phyloP scores from a whole-genome alignment of 2,113 vertebrate genomes.

The Apaloderma vittatum region DNA sequence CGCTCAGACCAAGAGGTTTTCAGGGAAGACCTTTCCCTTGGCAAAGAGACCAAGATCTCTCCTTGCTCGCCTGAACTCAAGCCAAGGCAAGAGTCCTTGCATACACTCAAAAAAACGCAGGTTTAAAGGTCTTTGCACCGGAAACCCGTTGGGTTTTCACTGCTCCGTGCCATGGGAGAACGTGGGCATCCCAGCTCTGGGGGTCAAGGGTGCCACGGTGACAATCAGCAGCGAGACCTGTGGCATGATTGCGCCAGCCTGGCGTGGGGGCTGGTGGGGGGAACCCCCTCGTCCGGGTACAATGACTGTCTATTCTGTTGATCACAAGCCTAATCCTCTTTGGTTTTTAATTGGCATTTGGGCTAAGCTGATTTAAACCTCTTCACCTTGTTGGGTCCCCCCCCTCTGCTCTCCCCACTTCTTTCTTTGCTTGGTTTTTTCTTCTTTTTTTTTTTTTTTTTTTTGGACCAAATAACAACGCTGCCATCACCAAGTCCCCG shows the following conservation, averaged over 20 bases:
- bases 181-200: fast-evolving
- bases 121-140: not conserved
- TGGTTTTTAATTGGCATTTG: constrained; percentile 87
- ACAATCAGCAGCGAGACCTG: not conserved
- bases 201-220: not conserved
- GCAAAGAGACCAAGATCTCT: not conserved
- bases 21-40: not conserved
- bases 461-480: constrained; percentile 54
- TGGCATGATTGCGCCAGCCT: not conserved
- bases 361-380: constrained; percentile 88
- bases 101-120: fast-evolving
- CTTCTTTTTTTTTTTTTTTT: not conserved
- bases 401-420: constrained; percentile 1
- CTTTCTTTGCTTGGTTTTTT: constrained; percentile 31
- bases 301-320: constrained; percentile 74
- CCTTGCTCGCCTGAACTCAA: not conserved
- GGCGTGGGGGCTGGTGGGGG: not conserved
- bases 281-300: constrained; percentile 16
- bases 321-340: constrained; percentile 75
- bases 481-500: constrained; percentile 30
- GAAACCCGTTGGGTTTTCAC: fast-evolving
- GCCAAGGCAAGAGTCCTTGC: not conserved
- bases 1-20: not conserved
- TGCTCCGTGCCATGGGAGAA: fast-evolving
- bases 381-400: constrained; percentile 76